phyloP scores from a whole-genome alignment of 2,113 vertebrate species.

The Vanacampus margaritifer region DNA sequence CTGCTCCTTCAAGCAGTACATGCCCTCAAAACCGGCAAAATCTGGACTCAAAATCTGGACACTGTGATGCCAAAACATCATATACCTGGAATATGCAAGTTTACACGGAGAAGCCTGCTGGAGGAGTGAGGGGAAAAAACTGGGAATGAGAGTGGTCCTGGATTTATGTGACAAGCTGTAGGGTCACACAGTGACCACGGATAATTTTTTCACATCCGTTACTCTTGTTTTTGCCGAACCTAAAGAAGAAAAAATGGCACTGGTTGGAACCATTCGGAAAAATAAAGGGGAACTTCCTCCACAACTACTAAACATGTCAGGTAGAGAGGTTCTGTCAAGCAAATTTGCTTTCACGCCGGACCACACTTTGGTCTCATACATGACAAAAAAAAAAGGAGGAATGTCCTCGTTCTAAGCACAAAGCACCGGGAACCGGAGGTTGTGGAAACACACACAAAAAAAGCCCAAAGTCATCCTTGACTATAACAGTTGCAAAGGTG shows the following conservation, averaged over 20 bases:
- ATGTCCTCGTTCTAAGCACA: not conserved
- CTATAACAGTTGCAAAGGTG: not conserved
- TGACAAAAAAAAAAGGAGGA: not conserved
- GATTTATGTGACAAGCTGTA: not conserved
- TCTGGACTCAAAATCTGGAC: not conserved
- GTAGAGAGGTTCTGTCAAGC: not conserved
- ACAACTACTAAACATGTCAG: not conserved
- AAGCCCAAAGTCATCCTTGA: not conserved
- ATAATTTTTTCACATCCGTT: not conserved
- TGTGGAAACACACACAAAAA: rapidly evolving
- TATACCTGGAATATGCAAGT: not conserved
- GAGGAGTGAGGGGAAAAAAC: not conserved
- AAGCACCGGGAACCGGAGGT: not conserved
- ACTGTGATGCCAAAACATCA: not conserved
- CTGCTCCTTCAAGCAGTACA: not conserved
- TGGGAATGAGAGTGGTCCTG: not conserved
- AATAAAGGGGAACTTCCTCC: not conserved
- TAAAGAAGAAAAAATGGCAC: not conserved
- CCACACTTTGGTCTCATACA: not conserved
- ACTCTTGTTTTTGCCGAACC: not conserved
- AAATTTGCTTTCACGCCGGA: not conserved
- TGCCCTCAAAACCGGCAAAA: not conserved
- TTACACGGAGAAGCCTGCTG: not conserved
- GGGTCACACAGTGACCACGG: not conserved
- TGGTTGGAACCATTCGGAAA: not conserved